Percentiles rank a stretch among this genome's conserved stretches.
Evolutionary conservation across 2,888 invertebrate genomes (phyloP).

Genomic region (Dinocampus coccinellae): DNA sequence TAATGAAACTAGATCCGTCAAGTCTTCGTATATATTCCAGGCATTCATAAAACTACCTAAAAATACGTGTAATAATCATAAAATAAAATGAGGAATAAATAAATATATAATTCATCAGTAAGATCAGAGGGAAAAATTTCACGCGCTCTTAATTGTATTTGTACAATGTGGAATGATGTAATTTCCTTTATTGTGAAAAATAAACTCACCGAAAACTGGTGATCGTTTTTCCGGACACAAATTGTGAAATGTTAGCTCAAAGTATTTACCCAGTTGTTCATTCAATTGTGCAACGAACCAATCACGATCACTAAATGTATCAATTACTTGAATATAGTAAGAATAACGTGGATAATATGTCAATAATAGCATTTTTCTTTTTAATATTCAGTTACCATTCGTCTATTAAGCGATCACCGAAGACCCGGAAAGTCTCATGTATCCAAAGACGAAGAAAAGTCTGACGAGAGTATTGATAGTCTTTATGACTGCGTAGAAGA

Average conservation of each 20-base stretch:
- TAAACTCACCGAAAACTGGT: conserved; percentile 79
- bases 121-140: conserved; percentile 7
- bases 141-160: conserved; percentile 9
- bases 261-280: conserved; percentile 82
- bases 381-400: conserved; percentile 71
- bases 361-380: neutral
- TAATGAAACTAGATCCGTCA: conserved; percentile 75
- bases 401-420: conserved; percentile 85
- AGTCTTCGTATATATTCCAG: conserved; percentile 84
- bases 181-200: conserved; percentile 7
- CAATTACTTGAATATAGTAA: conserved; percentile 6
- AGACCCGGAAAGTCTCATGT: conserved; percentile 88
- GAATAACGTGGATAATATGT: neutral
- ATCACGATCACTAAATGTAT: conserved; percentile 75
- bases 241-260: conserved; percentile 84
- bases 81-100: conserved; percentile 25
- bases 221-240: conserved; percentile 80
- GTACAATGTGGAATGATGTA: conserved; percentile 12
- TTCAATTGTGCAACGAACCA: conserved; percentile 82
- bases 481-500: conserved; percentile 81
- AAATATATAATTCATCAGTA: conserved; percentile 35
- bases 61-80: neutral
- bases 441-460: conserved; percentile 86
- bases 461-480: conserved; percentile 80
- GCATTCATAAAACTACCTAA: conserved; percentile 80